Base-by-base conservation (phyloP, 1,140 invertebrate genomes). In the Hycleus phaleratus region DNA sequence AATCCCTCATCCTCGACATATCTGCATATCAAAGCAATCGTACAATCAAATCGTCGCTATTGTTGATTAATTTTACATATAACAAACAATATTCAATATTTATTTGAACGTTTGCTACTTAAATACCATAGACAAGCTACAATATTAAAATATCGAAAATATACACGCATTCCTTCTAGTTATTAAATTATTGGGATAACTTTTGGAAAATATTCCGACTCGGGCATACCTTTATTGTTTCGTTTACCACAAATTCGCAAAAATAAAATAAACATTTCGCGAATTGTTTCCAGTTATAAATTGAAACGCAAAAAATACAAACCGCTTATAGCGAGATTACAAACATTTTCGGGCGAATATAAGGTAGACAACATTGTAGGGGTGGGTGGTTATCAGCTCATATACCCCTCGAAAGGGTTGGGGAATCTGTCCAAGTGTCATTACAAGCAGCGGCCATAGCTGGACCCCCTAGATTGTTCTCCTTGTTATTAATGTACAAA, bases 361-460 rank as follows among this genome's bases (percentile, higher is more conserved):
- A 18, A 18, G 18, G 18, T 18, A 18, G 18, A 18, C 18, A 18
- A 18, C 1, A 18, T 18, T 18, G 18, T 18, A 18, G 38, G 38
- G 24, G 40, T 38, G 48, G 25, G 47, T 38, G 52, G 46, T 38
- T 42, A 43, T 38, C 38, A 52, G 49, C 46, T 45, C 38, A 48
- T 56, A 43, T 18, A 32, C 4, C 32, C 7, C 32, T 32, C 7
- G 32, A 32, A 32, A 32, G 32, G 32, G 32, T 32, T 32, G 7
- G 32, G 32, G 32, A 32, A 4, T 32, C 64, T 62, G 68, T 69
- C 68, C 68, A 68, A 70, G 70, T 72, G 70, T 72, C 69, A 72
- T 72, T 72, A 72, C 69, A 71, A 72, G 65, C 64, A 70, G 68
- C 68, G 68, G 67, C 68, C 68, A 67, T 64, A 47, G 51, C 61